Evolutionary conservation across 2,113 vertebrate species (phyloP).

Genomic region (Marcusenius ussheri): DNA sequence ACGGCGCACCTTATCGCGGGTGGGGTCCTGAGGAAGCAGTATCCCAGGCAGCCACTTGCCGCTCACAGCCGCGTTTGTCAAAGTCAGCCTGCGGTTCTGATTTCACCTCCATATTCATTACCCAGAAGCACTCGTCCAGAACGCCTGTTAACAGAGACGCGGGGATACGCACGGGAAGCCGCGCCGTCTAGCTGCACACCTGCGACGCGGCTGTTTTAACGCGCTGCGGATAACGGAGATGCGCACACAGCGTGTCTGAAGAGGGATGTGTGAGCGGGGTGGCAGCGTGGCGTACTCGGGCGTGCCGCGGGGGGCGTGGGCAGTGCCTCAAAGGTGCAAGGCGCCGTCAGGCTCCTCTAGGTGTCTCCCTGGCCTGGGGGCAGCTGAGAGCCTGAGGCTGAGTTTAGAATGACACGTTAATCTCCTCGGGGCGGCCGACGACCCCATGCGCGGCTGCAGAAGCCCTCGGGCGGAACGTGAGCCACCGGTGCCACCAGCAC

Average conservation of each 20-base stretch:
- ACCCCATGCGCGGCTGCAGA: not conserved
- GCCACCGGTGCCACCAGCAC: not conserved
- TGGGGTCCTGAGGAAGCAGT: not conserved
- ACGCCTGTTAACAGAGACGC: not conserved
- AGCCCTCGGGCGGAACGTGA: not conserved
- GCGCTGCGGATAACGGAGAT: not conserved
- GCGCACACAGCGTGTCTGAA: not conserved
- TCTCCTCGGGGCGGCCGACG: not conserved
- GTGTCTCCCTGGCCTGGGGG: not conserved
- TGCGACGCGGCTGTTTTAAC: not conserved
- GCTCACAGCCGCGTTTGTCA: not conserved
- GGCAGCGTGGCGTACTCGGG: slow-evolving; percentile 17
- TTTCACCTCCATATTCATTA: not conserved
- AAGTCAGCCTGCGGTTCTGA: not conserved
- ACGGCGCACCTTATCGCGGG: not conserved
- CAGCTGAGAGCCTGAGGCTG: slow-evolving; percentile 29
- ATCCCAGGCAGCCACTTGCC: not conserved
- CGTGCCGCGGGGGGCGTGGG: slow-evolving; percentile 48
- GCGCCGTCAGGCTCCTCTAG: not conserved
- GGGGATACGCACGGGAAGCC: not conserved
- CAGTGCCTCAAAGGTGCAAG: slow-evolving; percentile 37
- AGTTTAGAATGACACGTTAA: not conserved
- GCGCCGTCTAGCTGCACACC: not conserved
- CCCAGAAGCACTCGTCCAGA: not conserved
- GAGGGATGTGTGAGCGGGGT: not conserved